Base-by-base conservation (phyloP, 2,797 vertebrate genomes). In the Aldrovandia affinis region DNA sequence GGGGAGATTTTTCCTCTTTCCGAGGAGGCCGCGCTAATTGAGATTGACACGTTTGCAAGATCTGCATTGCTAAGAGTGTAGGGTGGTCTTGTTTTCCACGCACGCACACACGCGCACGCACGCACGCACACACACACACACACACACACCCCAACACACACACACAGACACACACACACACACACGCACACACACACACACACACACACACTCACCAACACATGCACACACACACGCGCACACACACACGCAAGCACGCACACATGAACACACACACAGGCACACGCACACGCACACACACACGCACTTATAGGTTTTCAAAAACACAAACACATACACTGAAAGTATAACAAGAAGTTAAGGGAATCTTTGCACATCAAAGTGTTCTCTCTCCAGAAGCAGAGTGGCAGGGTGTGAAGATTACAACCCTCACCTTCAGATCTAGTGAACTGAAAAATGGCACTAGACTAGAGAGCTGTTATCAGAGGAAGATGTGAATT, bases 311-410 rank as follows among this genome's bases (percentile, higher is more conserved):
- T 86, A 88, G 81, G 65, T 83, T 88, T 73, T 75, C 78, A 84
- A 80, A 89, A 88, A 86, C 81, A 89, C 88, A 87, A 89, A 86
- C 89, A 90, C 90, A 91, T 90, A 92, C 90, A 88, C 63, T 89
- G 83, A 88, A 89, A 89, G 85, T 89, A 91, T 90, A 91, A 91
- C 89, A 90, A 91, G 89, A 89, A 85, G 88, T 90, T 91, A 87
- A 86, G 86, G 89, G 88, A 84, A 88, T 92, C 89, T 88, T 91
- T 93, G 92, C 93, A 89, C 92, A 92, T 89, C 89, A 88, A 59
- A 89, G 85, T 84, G 87, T 86, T 92, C 86, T 91, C 89, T 87
- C 86, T 83, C 86, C 86, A 92, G 87, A 90, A 88, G 89, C 89
- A 87, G 25, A 89, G 83, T 88, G 85, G 89, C 88, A 90, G 5